A percentile compares a stretch with the other conserved stretches of the same genome.
phyloP scores from a whole-genome alignment of 1,140 invertebrate species.

The Zophobas atratus region DNA sequence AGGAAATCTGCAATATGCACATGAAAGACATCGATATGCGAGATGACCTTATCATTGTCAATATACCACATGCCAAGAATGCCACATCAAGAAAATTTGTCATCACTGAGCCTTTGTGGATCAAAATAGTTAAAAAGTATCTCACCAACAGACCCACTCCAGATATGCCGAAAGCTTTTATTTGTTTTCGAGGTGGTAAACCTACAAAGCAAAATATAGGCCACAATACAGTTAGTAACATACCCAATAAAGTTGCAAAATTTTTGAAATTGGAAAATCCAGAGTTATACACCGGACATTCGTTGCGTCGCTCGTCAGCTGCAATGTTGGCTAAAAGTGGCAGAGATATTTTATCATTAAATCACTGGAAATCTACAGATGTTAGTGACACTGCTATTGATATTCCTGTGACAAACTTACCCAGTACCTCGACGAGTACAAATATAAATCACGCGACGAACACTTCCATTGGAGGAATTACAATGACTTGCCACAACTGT shows the following conservation, averaged over 20 bases:
- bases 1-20: neutral
- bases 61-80: neutral
- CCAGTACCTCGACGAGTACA: too few relatives aligned
- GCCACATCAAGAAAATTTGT: slow-evolving; percentile 2
- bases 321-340: neutral
- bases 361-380: too few relatives aligned
- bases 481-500: too few relatives aligned
- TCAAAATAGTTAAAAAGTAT: slow-evolving; percentile 8
- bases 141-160: neutral
- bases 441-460: too few relatives aligned
- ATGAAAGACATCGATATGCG: neutral
- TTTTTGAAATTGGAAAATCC: neutral
- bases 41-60: slow-evolving; percentile 12
- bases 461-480: too few relatives aligned
- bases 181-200: neutral
- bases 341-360: neutral
- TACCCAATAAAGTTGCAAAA: slow-evolving; percentile 1
- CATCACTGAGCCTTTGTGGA: neutral
- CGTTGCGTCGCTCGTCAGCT: neutral
- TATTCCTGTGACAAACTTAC: too few relatives aligned
- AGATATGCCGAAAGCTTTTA: neutral
- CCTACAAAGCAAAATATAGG: slow-evolving; percentile 1
- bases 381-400: too few relatives aligned
- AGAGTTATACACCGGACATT: neutral
- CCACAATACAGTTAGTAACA: neutral